Conservation (phyloP, 2,888 invertebrate genomes). For the Oconnorella tubifera region DNA sequence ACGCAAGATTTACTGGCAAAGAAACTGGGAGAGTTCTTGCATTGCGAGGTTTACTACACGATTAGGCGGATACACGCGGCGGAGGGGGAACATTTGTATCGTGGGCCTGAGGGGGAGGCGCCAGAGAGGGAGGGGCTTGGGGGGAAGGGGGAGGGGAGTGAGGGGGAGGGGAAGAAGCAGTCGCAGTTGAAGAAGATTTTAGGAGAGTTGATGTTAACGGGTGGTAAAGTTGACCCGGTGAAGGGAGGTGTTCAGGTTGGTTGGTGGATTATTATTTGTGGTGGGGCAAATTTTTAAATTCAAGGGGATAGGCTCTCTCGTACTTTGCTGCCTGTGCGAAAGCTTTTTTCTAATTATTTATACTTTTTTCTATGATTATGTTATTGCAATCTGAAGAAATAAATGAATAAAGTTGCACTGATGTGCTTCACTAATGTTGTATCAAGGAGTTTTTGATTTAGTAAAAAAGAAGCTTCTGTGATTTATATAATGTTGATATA, state of each 20-base stretch:
- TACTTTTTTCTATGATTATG: not conserved
- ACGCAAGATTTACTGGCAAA: slow-evolving; percentile 20
- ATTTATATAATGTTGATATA: no score
- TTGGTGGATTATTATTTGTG: no score
- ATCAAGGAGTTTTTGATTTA: no score
- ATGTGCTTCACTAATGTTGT: no score
- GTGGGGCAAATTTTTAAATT: no score
- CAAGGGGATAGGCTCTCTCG: no score
- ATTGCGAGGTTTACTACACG: slow-evolving; percentile 69
- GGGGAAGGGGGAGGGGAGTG: slow-evolving; percentile 25
- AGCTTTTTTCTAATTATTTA: not conserved
- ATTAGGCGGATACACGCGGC: slow-evolving; percentile 72
- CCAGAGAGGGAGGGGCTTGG: slow-evolving; percentile 52
- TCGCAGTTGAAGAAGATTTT: not conserved
- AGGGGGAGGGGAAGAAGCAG: not conserved
- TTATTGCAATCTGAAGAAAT: not conserved
- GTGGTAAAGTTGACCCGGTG: slow-evolving; percentile 58
- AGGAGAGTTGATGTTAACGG: slow-evolving; percentile 6
- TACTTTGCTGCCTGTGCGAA: no score
- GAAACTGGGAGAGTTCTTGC: slow-evolving; percentile 53
- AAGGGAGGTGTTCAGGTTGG: slow-evolving; percentile 77
- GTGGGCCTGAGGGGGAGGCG: slow-evolving; percentile 52
- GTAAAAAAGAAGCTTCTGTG: no score
- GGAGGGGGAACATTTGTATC: slow-evolving; percentile 74
- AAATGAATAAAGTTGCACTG: not conserved